A percentile compares a stretch with the other conserved stretches of the same genome.
phyloP scores from a whole-genome alignment of 2,113 vertebrate genomes.

The Microcebus tavaratra region DNA sequence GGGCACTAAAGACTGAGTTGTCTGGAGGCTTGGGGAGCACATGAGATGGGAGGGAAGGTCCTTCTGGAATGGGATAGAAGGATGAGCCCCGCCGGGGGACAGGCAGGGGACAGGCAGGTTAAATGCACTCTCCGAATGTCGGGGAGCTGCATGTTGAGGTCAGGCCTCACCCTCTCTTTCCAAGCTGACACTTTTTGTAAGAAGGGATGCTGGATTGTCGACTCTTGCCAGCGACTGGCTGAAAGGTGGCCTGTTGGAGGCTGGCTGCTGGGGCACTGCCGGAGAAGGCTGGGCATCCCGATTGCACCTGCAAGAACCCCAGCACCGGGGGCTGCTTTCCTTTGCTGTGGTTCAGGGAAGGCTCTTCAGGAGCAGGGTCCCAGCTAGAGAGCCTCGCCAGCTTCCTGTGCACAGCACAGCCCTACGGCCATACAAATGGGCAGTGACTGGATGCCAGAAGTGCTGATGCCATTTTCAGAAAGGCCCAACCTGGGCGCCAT shows the following conservation, averaged over 20 bases:
- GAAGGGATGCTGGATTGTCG: neutral
- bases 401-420: neutral
- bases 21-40: neutral
- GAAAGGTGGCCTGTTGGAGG: neutral
- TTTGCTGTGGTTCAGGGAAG: neutral
- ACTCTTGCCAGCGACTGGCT: neutral
- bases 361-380: neutral
- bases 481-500: neutral
- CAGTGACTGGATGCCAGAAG: neutral
- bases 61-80: neutral
- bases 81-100: neutral
- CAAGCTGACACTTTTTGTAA: neutral
- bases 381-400: neutral
- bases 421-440: neutral
- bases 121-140: neutral
- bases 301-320: too few species aligned
- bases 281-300: neutral
- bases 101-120: too few species aligned
- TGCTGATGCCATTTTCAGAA: neutral
- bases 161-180: neutral
- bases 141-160: neutral
- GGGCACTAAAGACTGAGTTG: accelerated
- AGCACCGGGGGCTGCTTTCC: neutral
- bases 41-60: neutral
- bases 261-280: too few species aligned